These are phyloP conservation scores for Phalera bucephala DNA, from an alignment of 2,888 invertebrate species.

Conservation along the genomic window DNA sequence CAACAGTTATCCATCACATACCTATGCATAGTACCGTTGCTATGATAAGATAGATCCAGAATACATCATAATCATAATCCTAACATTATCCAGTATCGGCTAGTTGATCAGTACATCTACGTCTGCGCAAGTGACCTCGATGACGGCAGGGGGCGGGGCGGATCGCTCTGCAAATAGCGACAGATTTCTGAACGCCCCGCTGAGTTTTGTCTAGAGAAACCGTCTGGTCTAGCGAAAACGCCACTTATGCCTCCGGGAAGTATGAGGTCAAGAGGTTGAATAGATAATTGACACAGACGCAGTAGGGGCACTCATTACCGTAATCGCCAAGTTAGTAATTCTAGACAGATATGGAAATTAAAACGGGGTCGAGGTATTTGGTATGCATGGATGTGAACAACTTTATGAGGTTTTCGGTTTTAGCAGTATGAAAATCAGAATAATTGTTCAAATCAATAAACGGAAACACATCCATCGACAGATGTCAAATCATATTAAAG, in stretches of 20 bases:
- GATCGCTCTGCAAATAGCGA: constrained; percentile 46
- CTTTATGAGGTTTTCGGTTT: neutral
- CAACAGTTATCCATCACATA: constrained; percentile 13
- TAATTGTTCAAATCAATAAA: too few relatives aligned
- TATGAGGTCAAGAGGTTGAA: constrained; percentile 39
- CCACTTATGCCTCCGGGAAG: constrained; percentile 15
- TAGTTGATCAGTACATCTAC: constrained; percentile 49
- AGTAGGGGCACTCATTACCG: constrained; percentile 17
- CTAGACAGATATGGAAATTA: constrained; percentile 5
- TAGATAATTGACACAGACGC: constrained; percentile 29
- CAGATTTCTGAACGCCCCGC: constrained; percentile 40
- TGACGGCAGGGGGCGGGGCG: constrained; percentile 54
- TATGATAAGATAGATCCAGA: constrained; percentile 6
- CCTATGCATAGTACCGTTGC: constrained; percentile 1
- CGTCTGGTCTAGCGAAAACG: constrained; percentile 18
- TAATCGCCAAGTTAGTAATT: constrained; percentile 13
- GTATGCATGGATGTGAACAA: constrained; percentile 4
- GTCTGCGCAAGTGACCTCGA: constrained; percentile 62
- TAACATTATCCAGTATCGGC: constrained; percentile 40
- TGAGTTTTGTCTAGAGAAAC: constrained; percentile 40
- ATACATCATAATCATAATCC: constrained; percentile 31
- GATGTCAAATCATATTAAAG: too few relatives aligned
- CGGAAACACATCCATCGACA: too few relatives aligned
- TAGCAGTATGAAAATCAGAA: neutral
- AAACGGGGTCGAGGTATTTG: constrained; percentile 18